Base-by-base conservation (phyloP, 2,113 vertebrate species). In the Embiotoca jacksoni region DNA sequence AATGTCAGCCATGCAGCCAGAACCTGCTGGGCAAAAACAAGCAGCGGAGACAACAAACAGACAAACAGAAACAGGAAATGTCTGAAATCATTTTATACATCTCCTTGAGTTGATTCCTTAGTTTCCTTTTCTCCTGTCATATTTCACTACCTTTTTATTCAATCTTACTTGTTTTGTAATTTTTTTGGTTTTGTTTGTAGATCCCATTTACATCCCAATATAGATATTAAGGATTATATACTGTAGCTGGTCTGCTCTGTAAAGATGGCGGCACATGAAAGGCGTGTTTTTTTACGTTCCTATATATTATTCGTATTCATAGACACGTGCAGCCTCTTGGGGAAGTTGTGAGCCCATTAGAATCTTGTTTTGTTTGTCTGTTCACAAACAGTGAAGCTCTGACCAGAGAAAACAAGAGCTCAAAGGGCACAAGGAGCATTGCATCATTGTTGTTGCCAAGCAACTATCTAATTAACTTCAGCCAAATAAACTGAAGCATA, bases 1-100 rank as follows among this genome's bases (percentile, higher is more conserved):
- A 90, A 90, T 85, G 84, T 87, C 84, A 88, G 74, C 63, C 2
- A 33, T 80, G 82, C 66, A 75, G 76, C 58, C 50, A 3, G 6
- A 77, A 57, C 4, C 75, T 84, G 75, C 36, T 59, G 75, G 72
- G 75, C 68, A 80, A 57, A 68, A 30, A 35, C 62, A 76, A 70
- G 64, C 44, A 54, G 73, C 33, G 72, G 64, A 36, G 39, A 56
- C 44, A 54, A 31, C 30, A 50, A 60, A 54, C 46, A 47, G 37
- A 36, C 23, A 72, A 49, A 71, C 37, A 6, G 68, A 75, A 47
- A 54, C 11, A 80, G 71, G 41, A 71, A 83, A 61, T 58, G 3
- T 86, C 37, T 57, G 39, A 7, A 78, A 36, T 5, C 14, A 10
- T 55, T 36, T 41, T 47, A 49, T 16, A 39, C 32, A 58, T 65